Base-by-base conservation (phyloP, 2,888 invertebrate genomes). In the Drosophila gaucha region DNA sequence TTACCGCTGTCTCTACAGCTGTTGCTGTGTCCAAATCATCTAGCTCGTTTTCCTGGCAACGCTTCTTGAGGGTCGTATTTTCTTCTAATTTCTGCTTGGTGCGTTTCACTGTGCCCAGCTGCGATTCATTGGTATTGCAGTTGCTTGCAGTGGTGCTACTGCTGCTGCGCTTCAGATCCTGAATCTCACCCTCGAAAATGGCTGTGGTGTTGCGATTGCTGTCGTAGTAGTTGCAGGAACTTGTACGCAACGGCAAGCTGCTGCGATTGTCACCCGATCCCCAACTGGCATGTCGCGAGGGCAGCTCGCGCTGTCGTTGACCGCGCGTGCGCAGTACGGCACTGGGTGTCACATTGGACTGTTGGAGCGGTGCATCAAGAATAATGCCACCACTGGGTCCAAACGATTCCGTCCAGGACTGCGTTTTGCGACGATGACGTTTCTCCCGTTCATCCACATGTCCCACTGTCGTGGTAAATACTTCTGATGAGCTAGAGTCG, bases 231-330 rank as follows among this genome's bases (percentile, higher is more conserved):
- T 95, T 95, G 94, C 95, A 95, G 41, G 95, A 95, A 90, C 95
- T 94, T 77, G 95, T 95, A 51, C 95, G 92, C 31, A 95, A 94
- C 0, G 95, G 94, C 57, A 94, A 79, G 3, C 93, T 93, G 51
- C 94, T 92, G 38, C 94, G 93, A 63, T 89, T 90, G 38, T 96
- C 95, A 50, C 94, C 94, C n/a, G 95, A 95, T 63, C 96, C 96
- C 96, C 96, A 96, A 36, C 96, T 96, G 74, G 96, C 95, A 89
- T 96, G 96, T 9, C 96, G 93, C 60, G 96, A 95, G 28, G 95
- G 94, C 35, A 92, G 90, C 77, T 95, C 95, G 16, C 91, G 87
- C 73, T 93, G 93, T 26, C 92, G 92, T 65, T 92, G 92, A 12
- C 94, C 93, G 4, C 80, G 72, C 2, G 70, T 52, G 1, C 83